phyloP scores from a whole-genome alignment of 2,113 vertebrate genomes.

The Paramormyrops kingsleyae region DNA sequence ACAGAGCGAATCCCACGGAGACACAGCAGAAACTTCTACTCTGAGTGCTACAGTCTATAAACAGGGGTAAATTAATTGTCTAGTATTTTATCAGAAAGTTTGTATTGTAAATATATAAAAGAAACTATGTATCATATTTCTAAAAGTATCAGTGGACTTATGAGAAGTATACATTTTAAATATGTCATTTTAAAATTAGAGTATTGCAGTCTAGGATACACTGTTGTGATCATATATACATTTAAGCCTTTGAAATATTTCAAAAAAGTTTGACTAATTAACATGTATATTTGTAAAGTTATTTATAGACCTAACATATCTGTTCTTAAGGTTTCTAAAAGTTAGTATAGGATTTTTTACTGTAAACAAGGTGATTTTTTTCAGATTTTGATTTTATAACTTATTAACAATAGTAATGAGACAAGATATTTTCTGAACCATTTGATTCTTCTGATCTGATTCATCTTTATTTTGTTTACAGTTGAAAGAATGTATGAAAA shows the following conservation, averaged over 20 bases:
- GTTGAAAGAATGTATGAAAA: slow-evolving; percentile 66
- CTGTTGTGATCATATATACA: slow-evolving; percentile 66
- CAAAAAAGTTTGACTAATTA: slow-evolving; percentile 77
- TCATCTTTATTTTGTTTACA: slow-evolving; percentile 53
- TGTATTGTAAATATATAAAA: slow-evolving; percentile 82
- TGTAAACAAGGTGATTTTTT: slow-evolving; percentile 63
- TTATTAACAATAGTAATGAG: slow-evolving; percentile 81
- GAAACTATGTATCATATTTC: slow-evolving; percentile 71
- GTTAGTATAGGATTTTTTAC: slow-evolving; percentile 65
- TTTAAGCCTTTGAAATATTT: slow-evolving; percentile 68
- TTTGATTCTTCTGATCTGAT: slow-evolving; percentile 49
- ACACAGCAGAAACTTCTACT: background rate
- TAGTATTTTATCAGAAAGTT: slow-evolving; percentile 66
- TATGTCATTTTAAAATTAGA: slow-evolving; percentile 52
- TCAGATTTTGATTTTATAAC: slow-evolving; percentile 72
- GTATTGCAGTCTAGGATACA: slow-evolving; percentile 73
- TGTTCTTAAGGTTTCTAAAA: slow-evolving; percentile 66
- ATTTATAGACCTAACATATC: slow-evolving; percentile 89
- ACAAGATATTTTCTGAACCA: slow-evolving; percentile 58
- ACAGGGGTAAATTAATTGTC: slow-evolving; percentile 15
- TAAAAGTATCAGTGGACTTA: slow-evolving; percentile 61
- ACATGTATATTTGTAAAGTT: slow-evolving; percentile 97
- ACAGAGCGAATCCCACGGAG: background rate
- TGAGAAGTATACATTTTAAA: slow-evolving; percentile 51
- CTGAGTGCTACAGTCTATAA: background rate